Percentiles rank a stretch among this genome's conserved stretches.
Conservation (phyloP, 2,888 invertebrate species). For the Lepidonotus clava region DNA sequence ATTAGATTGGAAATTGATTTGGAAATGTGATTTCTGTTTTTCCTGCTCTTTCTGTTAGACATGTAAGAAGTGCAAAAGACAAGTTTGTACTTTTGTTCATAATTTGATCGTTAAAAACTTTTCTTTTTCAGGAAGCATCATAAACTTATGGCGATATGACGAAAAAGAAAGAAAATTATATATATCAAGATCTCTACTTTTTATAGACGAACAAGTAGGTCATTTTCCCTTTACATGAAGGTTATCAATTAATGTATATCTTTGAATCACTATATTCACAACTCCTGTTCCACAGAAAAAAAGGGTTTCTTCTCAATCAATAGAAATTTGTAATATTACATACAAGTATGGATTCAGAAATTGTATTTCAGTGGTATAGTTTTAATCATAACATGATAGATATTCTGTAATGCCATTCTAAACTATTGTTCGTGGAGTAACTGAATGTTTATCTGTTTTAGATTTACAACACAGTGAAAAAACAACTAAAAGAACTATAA, state of each 20-base stretch:
- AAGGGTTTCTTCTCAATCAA: not conserved
- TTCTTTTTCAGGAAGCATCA: constrained; percentile 71
- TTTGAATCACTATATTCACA: not conserved
- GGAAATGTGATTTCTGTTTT: no score
- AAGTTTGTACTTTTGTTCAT: no score
- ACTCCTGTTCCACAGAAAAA: not conserved
- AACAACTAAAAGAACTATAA: no score
- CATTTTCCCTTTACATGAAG: not conserved
- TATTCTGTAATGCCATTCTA: not conserved
- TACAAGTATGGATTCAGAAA: not conserved
- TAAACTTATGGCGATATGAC: constrained; percentile 77
- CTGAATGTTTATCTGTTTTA: not conserved
- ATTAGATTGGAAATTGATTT: no score
- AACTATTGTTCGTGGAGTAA: not conserved
- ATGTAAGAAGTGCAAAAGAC: no score
- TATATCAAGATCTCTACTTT: constrained; percentile 76
- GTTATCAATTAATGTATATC: not conserved
- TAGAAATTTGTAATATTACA: not conserved
- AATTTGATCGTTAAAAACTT: no score
- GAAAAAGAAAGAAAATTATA: constrained; percentile 69
- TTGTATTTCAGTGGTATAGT: not conserved
- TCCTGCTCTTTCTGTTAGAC: no score
- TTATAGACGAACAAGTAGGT: constrained; percentile 69
- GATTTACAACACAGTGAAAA: no score
- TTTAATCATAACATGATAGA: not conserved